Percentiles rank a stretch among this genome's conserved stretches.
Conservation (phyloP, 2,797 vertebrate species). For the Melanotaenia boesemani region DNA sequence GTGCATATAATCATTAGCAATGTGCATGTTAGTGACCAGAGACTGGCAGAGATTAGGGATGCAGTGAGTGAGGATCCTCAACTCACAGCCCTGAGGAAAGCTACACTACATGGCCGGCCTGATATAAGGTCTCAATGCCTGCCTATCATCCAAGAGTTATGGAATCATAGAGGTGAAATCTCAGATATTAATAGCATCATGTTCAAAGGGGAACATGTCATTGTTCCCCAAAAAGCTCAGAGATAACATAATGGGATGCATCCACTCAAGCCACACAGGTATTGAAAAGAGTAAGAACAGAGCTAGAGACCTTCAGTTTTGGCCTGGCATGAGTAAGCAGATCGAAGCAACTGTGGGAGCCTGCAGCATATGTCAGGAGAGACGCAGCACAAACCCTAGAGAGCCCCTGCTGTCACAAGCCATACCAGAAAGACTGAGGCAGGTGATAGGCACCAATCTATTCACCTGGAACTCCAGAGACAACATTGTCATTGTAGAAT, state of each 20-base stretch:
- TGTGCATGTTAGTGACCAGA: neutral
- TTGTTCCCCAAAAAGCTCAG: slow-evolving; percentile 6
- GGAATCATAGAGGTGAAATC: neutral
- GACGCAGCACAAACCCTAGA: neutral
- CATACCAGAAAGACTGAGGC: neutral
- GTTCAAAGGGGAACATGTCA: neutral
- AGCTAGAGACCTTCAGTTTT: too few relatives aligned
- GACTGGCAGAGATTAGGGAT: neutral
- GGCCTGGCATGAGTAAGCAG: neutral
- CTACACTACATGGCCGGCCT: neutral
- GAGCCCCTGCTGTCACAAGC: neutral
- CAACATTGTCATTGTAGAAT: neutral
- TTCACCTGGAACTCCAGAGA: neutral
- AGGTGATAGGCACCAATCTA: neutral
- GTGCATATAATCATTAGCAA: neutral
- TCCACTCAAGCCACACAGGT: neutral
- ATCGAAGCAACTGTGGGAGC: neutral
- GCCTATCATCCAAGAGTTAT: neutral
- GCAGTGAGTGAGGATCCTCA: neutral
- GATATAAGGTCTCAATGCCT: neutral
- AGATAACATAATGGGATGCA: neutral
- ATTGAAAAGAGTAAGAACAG: too few relatives aligned
- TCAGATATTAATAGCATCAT: neutral
- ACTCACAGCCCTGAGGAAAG: too few relatives aligned
- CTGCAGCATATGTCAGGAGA: neutral